Conservation (phyloP, 2,888 invertebrate genomes). For the Strigamia maritima region DNA sequence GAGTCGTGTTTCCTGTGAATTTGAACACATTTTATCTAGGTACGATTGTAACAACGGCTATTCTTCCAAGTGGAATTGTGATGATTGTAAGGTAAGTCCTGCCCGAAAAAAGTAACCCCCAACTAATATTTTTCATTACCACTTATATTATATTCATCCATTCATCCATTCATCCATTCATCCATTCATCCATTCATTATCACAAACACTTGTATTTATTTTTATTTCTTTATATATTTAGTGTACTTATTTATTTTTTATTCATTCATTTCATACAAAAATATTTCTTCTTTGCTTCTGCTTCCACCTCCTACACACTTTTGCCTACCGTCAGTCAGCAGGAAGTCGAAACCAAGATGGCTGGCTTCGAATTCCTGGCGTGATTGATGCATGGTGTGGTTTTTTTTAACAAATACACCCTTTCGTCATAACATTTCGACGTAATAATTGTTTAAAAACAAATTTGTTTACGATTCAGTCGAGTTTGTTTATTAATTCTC, state of each 20-base stretch:
- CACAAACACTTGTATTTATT: too few species aligned
- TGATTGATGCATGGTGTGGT: neutral
- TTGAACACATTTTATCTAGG: slow-evolving; percentile 44
- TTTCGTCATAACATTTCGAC: too few species aligned
- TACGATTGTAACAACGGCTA: slow-evolving; percentile 46
- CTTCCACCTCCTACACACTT: neutral
- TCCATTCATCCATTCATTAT: too few species aligned
- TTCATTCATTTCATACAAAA: too few species aligned
- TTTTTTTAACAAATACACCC: neutral
- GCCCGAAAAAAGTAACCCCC: too few species aligned
- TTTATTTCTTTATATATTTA: too few species aligned
- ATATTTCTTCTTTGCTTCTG: neutral
- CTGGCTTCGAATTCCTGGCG: slow-evolving; percentile 5
- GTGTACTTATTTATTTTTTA: neutral
- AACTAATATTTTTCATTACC: too few species aligned
- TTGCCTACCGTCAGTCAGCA: neutral
- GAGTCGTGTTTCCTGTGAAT: slow-evolving; percentile 42
- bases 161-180: too few species aligned
- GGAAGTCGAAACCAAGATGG: neutral
- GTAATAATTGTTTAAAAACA: too few species aligned
- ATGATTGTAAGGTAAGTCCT: slow-evolving; percentile 46
- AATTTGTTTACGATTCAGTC: neutral
- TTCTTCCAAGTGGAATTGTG: slow-evolving; percentile 46
- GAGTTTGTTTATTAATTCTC: neutral
- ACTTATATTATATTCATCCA: too few species aligned